phyloP scores from a whole-genome alignment of 1,140 invertebrate genomes.

The Zophobas morio region DNA sequence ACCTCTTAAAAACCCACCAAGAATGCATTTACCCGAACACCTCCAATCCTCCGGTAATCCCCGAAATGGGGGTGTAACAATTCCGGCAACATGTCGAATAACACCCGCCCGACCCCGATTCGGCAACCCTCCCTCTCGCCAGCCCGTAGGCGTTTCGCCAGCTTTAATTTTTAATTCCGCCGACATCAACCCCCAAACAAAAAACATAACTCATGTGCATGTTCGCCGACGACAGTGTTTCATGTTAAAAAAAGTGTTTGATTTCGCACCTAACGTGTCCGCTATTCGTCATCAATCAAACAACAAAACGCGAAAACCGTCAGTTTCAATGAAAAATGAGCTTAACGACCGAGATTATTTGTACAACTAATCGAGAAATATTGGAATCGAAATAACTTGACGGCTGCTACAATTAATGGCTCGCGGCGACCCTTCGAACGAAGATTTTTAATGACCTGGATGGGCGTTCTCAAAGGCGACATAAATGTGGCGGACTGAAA shows the following conservation, averaged over 20 bases:
- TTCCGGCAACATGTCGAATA: too few species aligned
- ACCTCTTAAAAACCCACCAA: too few species aligned
- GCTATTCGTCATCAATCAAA: constrained; percentile 34
- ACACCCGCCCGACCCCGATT: too few species aligned
- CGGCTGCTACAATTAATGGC: constrained; percentile 17
- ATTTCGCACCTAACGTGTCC: constrained; percentile 38
- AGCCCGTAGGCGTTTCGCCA: too few species aligned
- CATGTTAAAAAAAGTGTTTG: constrained; percentile 40
- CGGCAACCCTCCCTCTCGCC: too few species aligned
- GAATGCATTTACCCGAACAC: too few species aligned
- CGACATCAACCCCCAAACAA: background rate
- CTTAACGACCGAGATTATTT: constrained; percentile 41
- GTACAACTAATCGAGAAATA: constrained; percentile 34
- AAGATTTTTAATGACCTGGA: background rate
- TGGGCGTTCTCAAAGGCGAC: background rate
- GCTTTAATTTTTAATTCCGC: background rate
- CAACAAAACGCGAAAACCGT: constrained; percentile 39
- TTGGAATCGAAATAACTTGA: constrained; percentile 19
- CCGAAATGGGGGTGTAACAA: too few species aligned
- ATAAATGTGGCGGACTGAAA: background rate
- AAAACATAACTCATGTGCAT: constrained; percentile 12
- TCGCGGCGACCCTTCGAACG: background rate
- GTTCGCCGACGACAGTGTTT: constrained; percentile 22
- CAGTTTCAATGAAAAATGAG: constrained; percentile 49
- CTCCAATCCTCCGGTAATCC: too few species aligned